Base-by-base conservation (phyloP, 2,113 vertebrate genomes). In the Lagopus muta region DNA sequence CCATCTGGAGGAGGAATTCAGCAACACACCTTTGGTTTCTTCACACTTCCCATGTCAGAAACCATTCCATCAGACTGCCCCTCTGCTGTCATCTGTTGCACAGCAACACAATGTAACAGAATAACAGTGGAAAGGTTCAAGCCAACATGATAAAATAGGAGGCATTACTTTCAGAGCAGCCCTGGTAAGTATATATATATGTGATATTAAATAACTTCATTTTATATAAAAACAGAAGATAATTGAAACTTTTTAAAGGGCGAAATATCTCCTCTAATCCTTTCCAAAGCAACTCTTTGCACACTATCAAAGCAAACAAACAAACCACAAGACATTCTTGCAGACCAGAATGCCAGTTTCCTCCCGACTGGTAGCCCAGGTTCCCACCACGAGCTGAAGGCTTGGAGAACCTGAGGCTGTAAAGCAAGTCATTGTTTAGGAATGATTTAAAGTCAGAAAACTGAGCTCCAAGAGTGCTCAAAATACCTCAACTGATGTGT, bases 361-460 rank as follows among this genome's bases (percentile, higher is more conserved):
- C 58, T 70, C 43, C 32, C 10, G 52, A 32, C 7, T 67, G 32
- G 54, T 40, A 25, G 8, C 13, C 34, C n/a, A 86, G 16, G 14
- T 45, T 94, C 58, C 64, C 45, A 60, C 45, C 45, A 76, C 32
- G 55, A 82, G 11, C 0, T 65, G 27, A 79, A 71, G 13, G 55
- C 80, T 70, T 60, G 21, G 91, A 77, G 34, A 86, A 88, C 18
- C 18, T 48, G 42, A 81, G 57, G 69, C 30, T 86, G 75, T 88
- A 88, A 88, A 86, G 48, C 16, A 50, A 71, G 30, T 65, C 17
- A 75, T 75, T 94, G 58, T 88, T 86, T 84, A 86, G 77, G 22
- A 70, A 72, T 72, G 16, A 83, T 65, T 81, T 86, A 36, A 90
- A 88, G 54, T 60, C 52, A 71, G 86, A 92, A 94, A 93, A 91